phyloP scores from a whole-genome alignment of 2,113 vertebrate species.

The Coptodon bakossiorum region DNA sequence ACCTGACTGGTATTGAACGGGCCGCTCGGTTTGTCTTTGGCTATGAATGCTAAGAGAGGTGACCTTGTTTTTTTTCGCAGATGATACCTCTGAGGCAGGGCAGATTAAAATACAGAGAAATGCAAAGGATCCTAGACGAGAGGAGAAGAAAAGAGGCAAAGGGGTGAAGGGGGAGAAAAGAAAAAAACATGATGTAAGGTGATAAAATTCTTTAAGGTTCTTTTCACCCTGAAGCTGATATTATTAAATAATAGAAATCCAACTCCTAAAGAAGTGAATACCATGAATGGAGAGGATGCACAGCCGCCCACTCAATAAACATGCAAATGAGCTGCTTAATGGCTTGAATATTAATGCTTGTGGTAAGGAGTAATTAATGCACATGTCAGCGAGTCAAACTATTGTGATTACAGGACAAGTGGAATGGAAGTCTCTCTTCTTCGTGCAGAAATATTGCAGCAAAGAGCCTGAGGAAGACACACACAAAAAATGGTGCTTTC shows the following conservation, averaged over 20 bases:
- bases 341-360: slow-evolving; percentile 52
- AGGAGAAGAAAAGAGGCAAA: background rate
- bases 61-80: slow-evolving; percentile 50
- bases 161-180: background rate
- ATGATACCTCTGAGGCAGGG: slow-evolving; percentile 32
- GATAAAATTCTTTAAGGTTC: background rate
- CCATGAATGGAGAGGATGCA: slow-evolving; percentile 11
- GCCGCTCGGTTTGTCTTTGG: slow-evolving; percentile 15
- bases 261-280: slow-evolving; percentile 24
- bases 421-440: background rate
- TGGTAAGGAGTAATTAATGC: slow-evolving; percentile 55
- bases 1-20: slow-evolving; percentile 50
- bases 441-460: background rate
- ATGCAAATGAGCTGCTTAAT: slow-evolving; percentile 65
- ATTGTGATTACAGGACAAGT: slow-evolving; percentile 45
- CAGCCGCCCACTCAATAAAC: slow-evolving; percentile 55
- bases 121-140: background rate
- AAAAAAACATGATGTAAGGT: background rate
- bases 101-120: slow-evolving; percentile 44
- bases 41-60: slow-evolving; percentile 62
- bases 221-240: background rate
- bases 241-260: slow-evolving; percentile 23
- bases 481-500: background rate
- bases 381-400: slow-evolving; percentile 53
- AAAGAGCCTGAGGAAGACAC: background rate